Evolutionary conservation across 30 jellyfish, hydroid and myxozoan genomes (phyloP), one percentile per base, ranked within the genome.

Genomic region (Turritopsis rubra): DNA sequence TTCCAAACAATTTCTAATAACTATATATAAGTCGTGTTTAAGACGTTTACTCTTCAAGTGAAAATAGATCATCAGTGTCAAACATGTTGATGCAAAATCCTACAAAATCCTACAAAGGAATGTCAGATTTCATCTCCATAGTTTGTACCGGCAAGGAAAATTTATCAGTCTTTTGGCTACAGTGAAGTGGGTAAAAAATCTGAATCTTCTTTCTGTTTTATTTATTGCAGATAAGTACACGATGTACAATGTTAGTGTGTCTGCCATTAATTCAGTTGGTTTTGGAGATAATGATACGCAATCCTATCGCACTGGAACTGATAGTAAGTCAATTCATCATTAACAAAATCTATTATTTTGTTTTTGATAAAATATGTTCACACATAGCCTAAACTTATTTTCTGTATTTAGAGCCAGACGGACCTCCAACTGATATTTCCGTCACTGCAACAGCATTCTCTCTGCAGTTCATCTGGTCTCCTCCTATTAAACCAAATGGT

Each of bases 181-280:
- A n/a, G n/a, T n/a, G n/a, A n/a, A n/a, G n/a, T n/a, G n/a, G n/a
- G n/a, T n/a, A n/a, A n/a, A n/a, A n/a, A n/a, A n/a, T 68, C 16
- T 68, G 8, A 22, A 30, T 30, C 5, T 1, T 13, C 28, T 80
- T 30, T 1, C 4, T 29, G 21, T 20, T 28, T n/a, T 1, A 23
- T 21, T 18, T 26, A 24, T 82, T 82, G 70, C 29, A 82, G 88
- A 82, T 18, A 65, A 85, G 4, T 82, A 82, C 75, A 66, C 86
- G 24, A 19, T 82, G 22, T 82, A 82, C 73, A 82, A 82, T 52
- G 52, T 82, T 5, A 65, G 87, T 21, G 18, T 82, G 20, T 52
- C 0, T 24, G 88, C 88, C 19, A 82, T 0, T 21, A 82, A 80
- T 20, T 18, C 71, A 23, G 73, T 29, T n/a, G 88, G 87, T 22